phyloP scores from a whole-genome alignment of 2,113 vertebrate species.

The Petromus typicus region DNA sequence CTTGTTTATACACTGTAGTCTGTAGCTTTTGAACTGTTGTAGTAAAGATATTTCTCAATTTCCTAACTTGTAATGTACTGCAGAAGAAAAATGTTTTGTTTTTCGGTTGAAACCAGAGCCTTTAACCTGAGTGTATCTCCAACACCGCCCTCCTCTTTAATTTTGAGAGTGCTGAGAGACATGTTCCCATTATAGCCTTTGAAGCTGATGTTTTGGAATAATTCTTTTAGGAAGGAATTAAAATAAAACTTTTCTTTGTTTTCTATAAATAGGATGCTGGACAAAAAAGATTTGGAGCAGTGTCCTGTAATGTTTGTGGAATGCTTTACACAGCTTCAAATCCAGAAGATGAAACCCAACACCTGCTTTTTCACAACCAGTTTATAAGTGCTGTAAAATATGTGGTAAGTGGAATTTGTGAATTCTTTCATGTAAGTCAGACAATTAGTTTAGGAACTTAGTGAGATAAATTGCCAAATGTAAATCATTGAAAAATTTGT shows the following conservation, averaged over 20 bases:
- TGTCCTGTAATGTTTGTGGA: conserved; percentile 96
- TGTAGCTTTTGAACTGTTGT: conserved; percentile 22
- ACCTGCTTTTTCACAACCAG: conserved; percentile 98
- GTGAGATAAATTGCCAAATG: conserved; percentile 45
- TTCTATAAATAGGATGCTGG: conserved; percentile 91
- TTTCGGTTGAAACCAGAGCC: background rate
- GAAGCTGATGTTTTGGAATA: conserved; percentile 31
- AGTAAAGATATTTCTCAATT: conserved; percentile 17
- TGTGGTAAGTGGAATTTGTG: conserved; percentile 91
- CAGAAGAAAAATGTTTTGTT: background rate
- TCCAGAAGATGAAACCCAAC: conserved; percentile 98
- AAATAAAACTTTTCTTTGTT: background rate
- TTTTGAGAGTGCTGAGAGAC: background rate
- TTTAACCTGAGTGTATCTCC: background rate
- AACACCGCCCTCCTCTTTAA: background rate
- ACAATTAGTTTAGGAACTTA: conserved; percentile 42
- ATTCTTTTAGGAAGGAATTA: background rate
- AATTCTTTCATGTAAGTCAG: conserved; percentile 60
- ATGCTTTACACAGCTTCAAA: conserved; percentile 98
- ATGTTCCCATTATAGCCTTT: conserved; percentile 17
- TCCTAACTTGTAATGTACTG: background rate
- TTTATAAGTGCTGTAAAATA: conserved; percentile 99
- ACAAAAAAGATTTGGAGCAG: conserved; percentile 96
- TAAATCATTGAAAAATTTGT: conserved; percentile 12
- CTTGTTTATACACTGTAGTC: conserved; percentile 13